Conservation (phyloP, 1,140 invertebrate genomes). For the Brachionus sp. region DNA sequence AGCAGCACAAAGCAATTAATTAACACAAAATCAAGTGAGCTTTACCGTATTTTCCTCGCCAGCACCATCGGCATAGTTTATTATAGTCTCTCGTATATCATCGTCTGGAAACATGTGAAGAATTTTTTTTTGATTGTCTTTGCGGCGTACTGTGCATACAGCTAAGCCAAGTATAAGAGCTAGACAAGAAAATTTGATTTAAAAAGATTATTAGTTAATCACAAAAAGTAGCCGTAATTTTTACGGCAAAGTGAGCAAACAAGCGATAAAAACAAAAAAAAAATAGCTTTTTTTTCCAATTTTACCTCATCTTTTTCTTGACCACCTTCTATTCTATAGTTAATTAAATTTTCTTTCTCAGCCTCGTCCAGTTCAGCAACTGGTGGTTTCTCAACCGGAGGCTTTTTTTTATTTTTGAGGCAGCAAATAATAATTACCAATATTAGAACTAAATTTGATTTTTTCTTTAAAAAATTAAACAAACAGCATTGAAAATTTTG, state of each 20-base stretch:
- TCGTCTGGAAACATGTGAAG: conserved; percentile 45
- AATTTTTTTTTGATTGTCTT: conserved; percentile 46
- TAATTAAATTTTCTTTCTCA: conserved; percentile 37
- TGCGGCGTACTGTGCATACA: conserved; percentile 38
- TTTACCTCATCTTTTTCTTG: conserved; percentile 29
- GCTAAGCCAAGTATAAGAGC: conserved; percentile 45
- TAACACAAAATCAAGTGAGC: neutral
- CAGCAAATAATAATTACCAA: neutral
- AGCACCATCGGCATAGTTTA: conserved; percentile 44
- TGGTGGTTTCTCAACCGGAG: neutral
- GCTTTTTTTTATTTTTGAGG: conserved; percentile 7
- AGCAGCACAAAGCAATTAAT: neutral
- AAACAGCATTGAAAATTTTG: neutral
- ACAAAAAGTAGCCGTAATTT: neutral
- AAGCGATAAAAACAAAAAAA: neutral
- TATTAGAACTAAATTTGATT: neutral
- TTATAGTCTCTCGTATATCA: conserved; percentile 45
- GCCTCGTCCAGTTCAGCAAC: neutral
- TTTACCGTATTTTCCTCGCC: conserved; percentile 45
- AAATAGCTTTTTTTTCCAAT: neutral
- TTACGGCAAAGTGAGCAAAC: neutral
- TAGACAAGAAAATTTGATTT: conserved; percentile 23
- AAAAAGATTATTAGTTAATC: conserved; percentile 15
- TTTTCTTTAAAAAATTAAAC: neutral
- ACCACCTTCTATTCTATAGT: conserved; percentile 39